Percentiles rank a stretch among this genome's conserved stretches.
Conservation (phyloP, 1,140 invertebrate genomes). For the Eulimnadia texana region DNA sequence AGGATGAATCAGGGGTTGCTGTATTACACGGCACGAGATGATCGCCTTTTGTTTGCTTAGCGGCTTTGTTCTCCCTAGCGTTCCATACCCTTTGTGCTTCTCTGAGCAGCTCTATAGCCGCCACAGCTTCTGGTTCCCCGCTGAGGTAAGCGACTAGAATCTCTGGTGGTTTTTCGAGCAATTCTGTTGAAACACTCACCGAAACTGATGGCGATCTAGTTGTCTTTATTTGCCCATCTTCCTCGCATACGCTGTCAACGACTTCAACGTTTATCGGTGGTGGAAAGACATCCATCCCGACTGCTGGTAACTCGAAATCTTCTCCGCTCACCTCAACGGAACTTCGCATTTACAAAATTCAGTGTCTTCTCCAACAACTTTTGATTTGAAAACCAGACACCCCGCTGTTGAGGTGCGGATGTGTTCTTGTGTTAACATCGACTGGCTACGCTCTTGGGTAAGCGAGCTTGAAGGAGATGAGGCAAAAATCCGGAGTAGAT, state of each 20-base stretch:
- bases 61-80: neutral
- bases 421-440: neutral
- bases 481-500: neutral
- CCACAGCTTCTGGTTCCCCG: conserved; percentile 13
- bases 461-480: neutral
- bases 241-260: neutral
- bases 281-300: neutral
- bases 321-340: no score
- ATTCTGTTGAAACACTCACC: neutral
- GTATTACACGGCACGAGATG: neutral
- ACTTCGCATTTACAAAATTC: no score
- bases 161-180: conserved; percentile 4
- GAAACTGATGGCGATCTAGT: neutral
- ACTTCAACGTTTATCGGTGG: neutral
- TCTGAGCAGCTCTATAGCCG: conserved; percentile 13
- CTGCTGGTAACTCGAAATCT: no score
- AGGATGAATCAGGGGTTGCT: neutral
- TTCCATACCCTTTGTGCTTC: conserved; percentile 12
- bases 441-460: neutral
- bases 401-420: no score
- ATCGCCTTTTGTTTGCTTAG: neutral
- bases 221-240: neutral
- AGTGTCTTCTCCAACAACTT: no score
- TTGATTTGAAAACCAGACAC: no score
- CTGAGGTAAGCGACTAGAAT: conserved; percentile 12